Conservation (phyloP, 1,140 invertebrate genomes). For the Lethocerus indicus region DNA sequence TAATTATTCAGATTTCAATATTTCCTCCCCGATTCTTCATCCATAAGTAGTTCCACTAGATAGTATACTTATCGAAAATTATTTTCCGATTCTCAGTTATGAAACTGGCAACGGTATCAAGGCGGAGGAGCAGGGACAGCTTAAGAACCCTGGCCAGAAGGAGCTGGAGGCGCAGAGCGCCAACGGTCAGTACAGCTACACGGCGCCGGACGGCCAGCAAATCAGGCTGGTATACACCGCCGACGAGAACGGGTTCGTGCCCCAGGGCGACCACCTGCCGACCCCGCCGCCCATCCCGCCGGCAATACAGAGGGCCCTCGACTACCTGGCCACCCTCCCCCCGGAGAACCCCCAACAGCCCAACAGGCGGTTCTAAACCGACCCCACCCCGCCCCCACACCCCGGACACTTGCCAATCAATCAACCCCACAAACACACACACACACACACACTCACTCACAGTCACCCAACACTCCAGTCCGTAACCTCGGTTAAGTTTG, state of each 20-base stretch:
- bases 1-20: too few relatives aligned
- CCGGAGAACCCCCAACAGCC: neutral
- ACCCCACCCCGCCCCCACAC: neutral
- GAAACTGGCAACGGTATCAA: slow-evolving; percentile 73
- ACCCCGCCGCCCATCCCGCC: slow-evolving; percentile 43
- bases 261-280: slow-evolving; percentile 38
- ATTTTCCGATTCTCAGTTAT: too few relatives aligned
- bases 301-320: slow-evolving; percentile 39
- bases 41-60: too few relatives aligned
- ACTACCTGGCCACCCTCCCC: slow-evolving; percentile 9
- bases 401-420: too few relatives aligned
- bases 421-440: too few relatives aligned
- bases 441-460: too few relatives aligned
- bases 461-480: too few relatives aligned
- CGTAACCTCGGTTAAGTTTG: too few relatives aligned
- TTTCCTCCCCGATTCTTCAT: too few relatives aligned
- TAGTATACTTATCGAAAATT: too few relatives aligned
- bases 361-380: slow-evolving; percentile 1
- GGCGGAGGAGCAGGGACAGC: slow-evolving; percentile 61
- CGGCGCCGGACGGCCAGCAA: slow-evolving; percentile 49
- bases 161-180: slow-evolving; percentile 57
- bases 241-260: slow-evolving; percentile 45
- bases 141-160: slow-evolving; percentile 39
- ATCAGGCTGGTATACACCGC: slow-evolving; percentile 53
- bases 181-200: slow-evolving; percentile 47